A percentile compares a stretch with the other conserved stretches of the same genome.
Evolutionary conservation across 1,140 invertebrate species (phyloP).

Genomic region (Heterodera schachtii): DNA sequence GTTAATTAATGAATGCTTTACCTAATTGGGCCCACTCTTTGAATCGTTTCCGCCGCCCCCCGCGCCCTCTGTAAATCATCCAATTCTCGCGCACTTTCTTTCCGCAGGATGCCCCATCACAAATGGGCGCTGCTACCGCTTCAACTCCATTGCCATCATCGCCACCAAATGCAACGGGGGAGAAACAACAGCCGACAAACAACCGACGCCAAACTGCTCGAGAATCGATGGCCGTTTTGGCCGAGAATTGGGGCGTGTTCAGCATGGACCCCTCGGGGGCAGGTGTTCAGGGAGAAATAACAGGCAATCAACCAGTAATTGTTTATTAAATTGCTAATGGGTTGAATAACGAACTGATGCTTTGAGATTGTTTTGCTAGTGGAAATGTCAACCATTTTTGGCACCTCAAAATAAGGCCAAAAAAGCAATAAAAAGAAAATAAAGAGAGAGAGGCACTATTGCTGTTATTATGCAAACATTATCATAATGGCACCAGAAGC

Average conservation of each 20-base stretch:
- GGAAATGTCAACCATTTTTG: neutral
- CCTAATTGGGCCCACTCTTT: neutral
- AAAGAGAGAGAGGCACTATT: neutral
- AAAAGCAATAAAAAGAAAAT: neutral
- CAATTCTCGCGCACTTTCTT: no score
- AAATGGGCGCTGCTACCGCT: neutral
- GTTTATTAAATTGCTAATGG: neutral
- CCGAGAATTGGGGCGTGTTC: conserved; percentile 38
- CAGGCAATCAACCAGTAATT: conserved; percentile 1
- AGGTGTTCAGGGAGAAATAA: conserved; percentile 15
- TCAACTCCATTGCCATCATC: neutral
- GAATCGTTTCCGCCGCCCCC: no score
- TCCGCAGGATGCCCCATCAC: neutral
- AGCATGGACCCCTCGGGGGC: conserved; percentile 8
- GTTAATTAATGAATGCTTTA: no score
- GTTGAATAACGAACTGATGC: no score
- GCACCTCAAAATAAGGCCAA: neutral
- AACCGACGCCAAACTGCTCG: conserved; percentile 46
- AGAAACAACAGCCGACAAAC: conserved; percentile 2
- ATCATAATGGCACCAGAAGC: conserved; percentile 12
- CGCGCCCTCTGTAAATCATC: no score
- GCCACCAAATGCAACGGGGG: conserved; percentile 23
- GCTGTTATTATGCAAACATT: conserved; percentile 4
- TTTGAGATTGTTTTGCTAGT: no score
- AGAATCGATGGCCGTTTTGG: conserved; percentile 50